Evolutionary conservation across 2,113 vertebrate genomes (phyloP), one percentile per base, ranked within the genome.

Genomic region (Takifugu bimaculatus): DNA sequence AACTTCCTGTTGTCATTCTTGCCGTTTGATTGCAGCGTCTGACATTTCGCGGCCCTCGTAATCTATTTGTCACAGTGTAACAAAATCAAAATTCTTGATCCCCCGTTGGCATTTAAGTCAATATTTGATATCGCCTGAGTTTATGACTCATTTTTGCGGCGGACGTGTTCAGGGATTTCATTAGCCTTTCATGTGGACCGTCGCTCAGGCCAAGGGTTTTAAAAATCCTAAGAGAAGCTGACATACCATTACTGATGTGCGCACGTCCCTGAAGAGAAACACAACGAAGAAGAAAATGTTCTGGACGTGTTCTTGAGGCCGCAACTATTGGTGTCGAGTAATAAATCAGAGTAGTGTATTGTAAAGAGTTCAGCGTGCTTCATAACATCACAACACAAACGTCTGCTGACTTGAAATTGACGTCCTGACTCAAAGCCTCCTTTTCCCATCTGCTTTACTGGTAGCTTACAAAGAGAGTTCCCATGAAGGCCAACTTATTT

Each of bases 41-140:
- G 13, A 2, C 60, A 75, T 77, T 72, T 53, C 3, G 50, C 32
- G 42, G 32, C 39, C 65, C 29, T 65, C 35, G 20, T 81, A 63
- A 75, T 63, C 72, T 57, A 69, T 68, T 63, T 65, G 70, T 63
- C 74, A 58, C 12, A 53, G 42, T 0, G 29, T 9, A 58, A 74
- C 55, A 72, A 48, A 78, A 84, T 77, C 42, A 29, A 57, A 75
- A 76, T 68, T 74, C 32, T 11, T 32, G 4, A 57, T 72, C 57
- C 71, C 50, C 67, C 28, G 62, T 54, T 73, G 71, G 59, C 57
- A 64, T 78, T 84, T 70, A 43, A 77, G 63, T 82, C 81, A 72
- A 84, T 85, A 83, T 79, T 72, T 81, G 77, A 81, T 54, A 43
- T 61, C 51, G 48, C 60, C 65, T 52, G 53, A n/a, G 45, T 57